Evolutionary conservation across 2,113 vertebrate species (phyloP).

Genomic region (Pelmatolapia mariae): DNA sequence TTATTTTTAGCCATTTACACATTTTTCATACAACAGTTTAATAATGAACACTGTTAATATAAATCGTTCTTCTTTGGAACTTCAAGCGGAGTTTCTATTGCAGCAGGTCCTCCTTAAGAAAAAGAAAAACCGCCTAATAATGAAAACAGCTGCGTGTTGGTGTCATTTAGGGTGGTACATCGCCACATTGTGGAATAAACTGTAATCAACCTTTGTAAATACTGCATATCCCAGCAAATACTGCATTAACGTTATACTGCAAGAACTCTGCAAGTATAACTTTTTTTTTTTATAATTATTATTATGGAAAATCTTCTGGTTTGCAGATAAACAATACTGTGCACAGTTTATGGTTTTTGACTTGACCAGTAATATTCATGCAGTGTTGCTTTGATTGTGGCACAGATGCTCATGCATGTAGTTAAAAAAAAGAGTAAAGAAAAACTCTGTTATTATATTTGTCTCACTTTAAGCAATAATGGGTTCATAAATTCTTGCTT

Average conservation of each 20-base stretch:
- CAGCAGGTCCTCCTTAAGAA: not conserved
- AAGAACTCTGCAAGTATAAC: not conserved
- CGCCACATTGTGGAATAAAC: not conserved
- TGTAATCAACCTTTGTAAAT: not conserved
- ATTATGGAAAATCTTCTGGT: not conserved
- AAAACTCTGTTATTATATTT: not conserved
- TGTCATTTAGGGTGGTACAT: not conserved
- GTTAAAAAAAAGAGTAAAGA: not conserved
- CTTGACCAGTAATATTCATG: not conserved
- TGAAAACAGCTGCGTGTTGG: not conserved
- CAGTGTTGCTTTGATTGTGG: not conserved
- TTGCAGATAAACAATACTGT: not conserved
- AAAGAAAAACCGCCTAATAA: not conserved
- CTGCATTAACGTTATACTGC: not conserved
- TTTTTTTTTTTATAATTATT: not conserved
- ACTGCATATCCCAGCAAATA: not conserved
- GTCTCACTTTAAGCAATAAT: not conserved
- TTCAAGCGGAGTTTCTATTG: not conserved
- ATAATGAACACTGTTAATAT: not conserved
- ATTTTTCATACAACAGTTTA: not conserved
- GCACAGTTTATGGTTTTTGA: not conserved
- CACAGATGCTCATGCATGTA: not conserved
- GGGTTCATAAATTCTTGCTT: not conserved
- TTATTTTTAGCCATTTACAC: not conserved
- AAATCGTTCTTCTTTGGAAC: not conserved